phyloP scores from a whole-genome alignment of 2,113 vertebrate genomes.

The Cyanistes caeruleus region DNA sequence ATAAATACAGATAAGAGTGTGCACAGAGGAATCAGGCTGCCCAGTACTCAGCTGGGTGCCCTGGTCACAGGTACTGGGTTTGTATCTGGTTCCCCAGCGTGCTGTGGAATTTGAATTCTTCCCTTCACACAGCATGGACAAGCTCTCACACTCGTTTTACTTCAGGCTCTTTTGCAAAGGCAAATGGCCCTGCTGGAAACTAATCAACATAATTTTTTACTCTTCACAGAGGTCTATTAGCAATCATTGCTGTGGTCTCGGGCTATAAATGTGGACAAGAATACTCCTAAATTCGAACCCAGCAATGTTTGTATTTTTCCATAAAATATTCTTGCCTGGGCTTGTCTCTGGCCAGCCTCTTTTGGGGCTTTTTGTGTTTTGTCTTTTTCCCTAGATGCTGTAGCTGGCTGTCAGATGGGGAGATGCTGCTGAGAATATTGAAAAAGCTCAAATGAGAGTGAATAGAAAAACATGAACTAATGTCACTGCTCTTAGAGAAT shows the following conservation, averaged over 20 bases:
- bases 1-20: background rate
- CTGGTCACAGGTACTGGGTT: constrained; percentile 49
- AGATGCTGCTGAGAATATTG: constrained; percentile 8
- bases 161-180: constrained; percentile 55
- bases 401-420: background rate
- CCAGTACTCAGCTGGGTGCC: background rate
- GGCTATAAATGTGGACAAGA: background rate
- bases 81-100: background rate
- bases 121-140: constrained; percentile 50
- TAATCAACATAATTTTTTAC: constrained; percentile 70
- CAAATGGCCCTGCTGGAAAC: constrained; percentile 70
- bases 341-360: background rate
- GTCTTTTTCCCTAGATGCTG: background rate
- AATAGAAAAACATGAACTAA: background rate
- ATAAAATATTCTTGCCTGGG: background rate
- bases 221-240: constrained; percentile 61
- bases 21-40: background rate
- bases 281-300: constrained; percentile 12
- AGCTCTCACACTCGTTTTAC: constrained; percentile 40
- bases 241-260: constrained; percentile 43
- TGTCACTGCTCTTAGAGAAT: background rate
- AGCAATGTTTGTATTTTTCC: constrained; percentile 7
- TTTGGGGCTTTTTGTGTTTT: background rate
- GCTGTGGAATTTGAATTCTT: constrained; percentile 62
- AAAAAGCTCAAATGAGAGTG: background rate